phyloP scores from a whole-genome alignment of 2,113 vertebrate genomes.

The Rutilus rutilus region DNA sequence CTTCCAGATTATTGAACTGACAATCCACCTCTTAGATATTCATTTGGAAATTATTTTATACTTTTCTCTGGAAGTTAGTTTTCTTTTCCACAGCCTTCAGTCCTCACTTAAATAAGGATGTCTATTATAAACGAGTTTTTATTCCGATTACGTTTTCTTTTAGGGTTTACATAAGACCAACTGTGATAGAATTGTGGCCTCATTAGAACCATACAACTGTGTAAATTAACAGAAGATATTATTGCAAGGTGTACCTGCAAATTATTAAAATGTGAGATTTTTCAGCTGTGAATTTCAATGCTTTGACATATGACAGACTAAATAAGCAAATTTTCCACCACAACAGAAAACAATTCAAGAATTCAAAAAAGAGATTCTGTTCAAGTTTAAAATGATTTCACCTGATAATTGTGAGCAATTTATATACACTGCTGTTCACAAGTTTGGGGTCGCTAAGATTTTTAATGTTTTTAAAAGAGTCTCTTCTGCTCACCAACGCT shows the following conservation, averaged over 20 bases:
- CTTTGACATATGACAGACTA: not conserved
- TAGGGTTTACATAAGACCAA: too few relatives aligned
- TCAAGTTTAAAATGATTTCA: not conserved
- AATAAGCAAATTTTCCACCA: not conserved
- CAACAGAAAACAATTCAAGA: too few relatives aligned
- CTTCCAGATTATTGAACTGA: not conserved
- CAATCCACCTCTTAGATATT: not conserved
- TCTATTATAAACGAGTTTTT: not conserved
- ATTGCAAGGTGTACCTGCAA: not conserved
- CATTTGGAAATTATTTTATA: not conserved
- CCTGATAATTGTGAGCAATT: slow-evolving; percentile 2
- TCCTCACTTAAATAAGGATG: not conserved
- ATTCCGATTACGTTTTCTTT: not conserved
- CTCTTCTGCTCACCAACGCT: too few relatives aligned
- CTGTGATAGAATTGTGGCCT: not conserved
- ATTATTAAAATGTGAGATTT: not conserved
- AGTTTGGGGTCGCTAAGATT: too few relatives aligned
- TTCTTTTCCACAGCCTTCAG: not conserved
- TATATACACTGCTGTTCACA: too few relatives aligned
- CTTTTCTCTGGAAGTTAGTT: not conserved
- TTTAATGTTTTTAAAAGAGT: too few relatives aligned
- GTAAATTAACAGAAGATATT: not conserved
- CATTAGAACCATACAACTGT: not conserved
- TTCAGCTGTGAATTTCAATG: not conserved
- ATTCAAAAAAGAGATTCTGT: not conserved